Percentiles rank a stretch among this genome's conserved stretches.
Conservation (phyloP, 2,797 vertebrate genomes). For the Centropyge bicolor region DNA sequence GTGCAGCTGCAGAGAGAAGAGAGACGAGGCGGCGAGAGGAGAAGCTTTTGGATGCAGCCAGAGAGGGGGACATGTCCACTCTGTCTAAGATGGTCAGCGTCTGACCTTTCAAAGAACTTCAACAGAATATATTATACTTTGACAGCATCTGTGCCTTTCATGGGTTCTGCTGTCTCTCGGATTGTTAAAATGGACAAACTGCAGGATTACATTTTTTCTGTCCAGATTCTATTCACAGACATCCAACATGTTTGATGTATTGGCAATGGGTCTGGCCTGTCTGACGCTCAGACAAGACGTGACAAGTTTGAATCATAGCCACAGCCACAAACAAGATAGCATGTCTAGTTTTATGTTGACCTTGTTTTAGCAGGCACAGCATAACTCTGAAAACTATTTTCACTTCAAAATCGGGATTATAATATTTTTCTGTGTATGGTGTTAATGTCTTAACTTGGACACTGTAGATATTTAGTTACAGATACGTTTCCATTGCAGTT, state of each 20-base stretch:
- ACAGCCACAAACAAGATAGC: background rate
- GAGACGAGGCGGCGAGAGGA: constrained; percentile 89
- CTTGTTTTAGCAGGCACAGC: background rate
- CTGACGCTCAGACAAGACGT: background rate
- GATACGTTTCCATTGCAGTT: background rate
- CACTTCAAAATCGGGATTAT: background rate
- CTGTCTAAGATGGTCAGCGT: constrained; percentile 88
- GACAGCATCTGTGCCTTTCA: background rate
- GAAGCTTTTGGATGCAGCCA: constrained; percentile 89
- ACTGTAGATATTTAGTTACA: background rate
- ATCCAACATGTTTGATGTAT: background rate
- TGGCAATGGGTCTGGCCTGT: background rate
- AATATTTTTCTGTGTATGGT: background rate
- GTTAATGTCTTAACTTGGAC: background rate
- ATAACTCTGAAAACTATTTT: background rate
- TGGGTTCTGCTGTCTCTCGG: background rate
- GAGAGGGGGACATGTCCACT: constrained; percentile 87
- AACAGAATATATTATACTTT: constrained; percentile 2
- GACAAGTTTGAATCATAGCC: background rate
- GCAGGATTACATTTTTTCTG: background rate
- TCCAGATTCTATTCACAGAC: background rate
- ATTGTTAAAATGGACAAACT: constrained; percentile 2
- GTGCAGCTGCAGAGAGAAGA: constrained; percentile 91
- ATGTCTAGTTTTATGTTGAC: too few relatives aligned
- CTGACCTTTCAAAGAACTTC: constrained; percentile 26